A percentile compares a stretch with the other conserved stretches of the same genome.
phyloP scores from a whole-genome alignment of 2,888 invertebrate genomes.

The Cataglyphis altisquamis region DNA sequence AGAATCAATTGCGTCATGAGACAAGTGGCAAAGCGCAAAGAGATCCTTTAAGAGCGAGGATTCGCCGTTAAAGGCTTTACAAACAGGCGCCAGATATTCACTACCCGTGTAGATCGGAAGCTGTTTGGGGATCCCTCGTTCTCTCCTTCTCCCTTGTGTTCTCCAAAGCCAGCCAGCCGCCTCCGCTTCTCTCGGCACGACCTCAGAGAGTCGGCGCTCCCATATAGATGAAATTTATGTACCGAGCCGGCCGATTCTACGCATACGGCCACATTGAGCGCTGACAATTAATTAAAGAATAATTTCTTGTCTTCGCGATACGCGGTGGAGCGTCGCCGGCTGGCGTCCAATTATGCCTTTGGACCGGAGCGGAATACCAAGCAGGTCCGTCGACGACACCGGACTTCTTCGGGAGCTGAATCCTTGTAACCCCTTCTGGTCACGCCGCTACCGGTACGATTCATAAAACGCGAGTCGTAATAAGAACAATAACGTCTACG shows the following conservation, averaged over 20 bases:
- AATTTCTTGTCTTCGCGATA: conserved; percentile 86
- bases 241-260: conserved; percentile 72
- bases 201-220: conserved; percentile 69
- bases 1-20: neutral
- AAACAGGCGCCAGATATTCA: conserved; percentile 76
- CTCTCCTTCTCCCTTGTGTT: conserved; percentile 29
- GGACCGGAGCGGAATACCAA: conserved; percentile 85
- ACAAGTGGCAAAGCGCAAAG: conserved; percentile 50
- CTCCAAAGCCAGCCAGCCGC: conserved; percentile 33
- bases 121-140: conserved; percentile 37
- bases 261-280: conserved; percentile 78
- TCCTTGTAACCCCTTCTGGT: conserved; percentile 34
- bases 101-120: conserved; percentile 71
- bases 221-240: conserved; percentile 77
- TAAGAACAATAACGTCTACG: conserved; percentile 17
- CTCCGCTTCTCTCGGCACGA: conserved; percentile 47
- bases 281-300: conserved; percentile 86
- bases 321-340: conserved; percentile 82
- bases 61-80: conserved; percentile 75
- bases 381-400: conserved; percentile 77
- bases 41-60: conserved; percentile 67
- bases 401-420: conserved; percentile 39
- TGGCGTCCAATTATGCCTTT: conserved; percentile 85
- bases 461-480: conserved; percentile 25
- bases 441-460: conserved; percentile 29